Percentiles rank a stretch among this genome's conserved stretches.
These are phyloP conservation scores for Xyliphius kryptos DNA, from an alignment of 2,113 vertebrate species.

Conservation along the genomic window DNA sequence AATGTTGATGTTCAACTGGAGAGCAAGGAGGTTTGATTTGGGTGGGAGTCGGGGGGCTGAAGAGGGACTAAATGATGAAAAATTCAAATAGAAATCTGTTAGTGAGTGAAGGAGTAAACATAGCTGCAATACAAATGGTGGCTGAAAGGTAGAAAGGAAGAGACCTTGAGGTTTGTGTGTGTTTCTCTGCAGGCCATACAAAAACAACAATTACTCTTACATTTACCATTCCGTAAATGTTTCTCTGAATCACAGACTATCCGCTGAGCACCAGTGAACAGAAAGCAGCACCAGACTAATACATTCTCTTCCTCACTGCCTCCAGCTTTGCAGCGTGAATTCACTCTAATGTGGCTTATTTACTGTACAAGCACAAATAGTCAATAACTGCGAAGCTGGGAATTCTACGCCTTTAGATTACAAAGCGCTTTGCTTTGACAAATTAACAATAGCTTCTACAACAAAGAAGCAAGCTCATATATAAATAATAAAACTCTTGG, in stretches of 20 bases:
- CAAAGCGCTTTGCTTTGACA: slow-evolving; percentile 17
- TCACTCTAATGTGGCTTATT: slow-evolving; percentile 31
- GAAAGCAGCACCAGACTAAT: not conserved
- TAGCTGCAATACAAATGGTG: too few relatives aligned
- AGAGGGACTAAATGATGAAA: too few relatives aligned
- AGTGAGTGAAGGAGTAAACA: too few relatives aligned
- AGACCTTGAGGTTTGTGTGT: too few relatives aligned
- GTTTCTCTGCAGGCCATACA: too few relatives aligned
- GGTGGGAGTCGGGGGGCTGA: too few relatives aligned
- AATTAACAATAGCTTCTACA: slow-evolving; percentile 21
- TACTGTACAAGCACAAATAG: slow-evolving; percentile 19
- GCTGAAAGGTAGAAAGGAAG: too few relatives aligned
- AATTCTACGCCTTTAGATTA: slow-evolving; percentile 14
- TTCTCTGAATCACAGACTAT: slow-evolving; percentile 4
- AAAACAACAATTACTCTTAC: slow-evolving; percentile 15
- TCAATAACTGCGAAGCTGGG: slow-evolving; percentile 27
- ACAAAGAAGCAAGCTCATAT: not conserved
- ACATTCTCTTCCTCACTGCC: slow-evolving; percentile 19
- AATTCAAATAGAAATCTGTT: too few relatives aligned
- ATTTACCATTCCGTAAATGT: slow-evolving; percentile 25
- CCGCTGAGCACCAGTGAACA: too few relatives aligned
- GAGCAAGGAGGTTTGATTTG: too few relatives aligned
- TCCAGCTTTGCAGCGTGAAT: slow-evolving; percentile 28
- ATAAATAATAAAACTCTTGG: too few relatives aligned
- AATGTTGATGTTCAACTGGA: too few relatives aligned